Evolutionary conservation across 2,797 vertebrate genomes (phyloP), one percentile per base, ranked within the genome.

Genomic region (Halcyon smyrnensis): DNA sequence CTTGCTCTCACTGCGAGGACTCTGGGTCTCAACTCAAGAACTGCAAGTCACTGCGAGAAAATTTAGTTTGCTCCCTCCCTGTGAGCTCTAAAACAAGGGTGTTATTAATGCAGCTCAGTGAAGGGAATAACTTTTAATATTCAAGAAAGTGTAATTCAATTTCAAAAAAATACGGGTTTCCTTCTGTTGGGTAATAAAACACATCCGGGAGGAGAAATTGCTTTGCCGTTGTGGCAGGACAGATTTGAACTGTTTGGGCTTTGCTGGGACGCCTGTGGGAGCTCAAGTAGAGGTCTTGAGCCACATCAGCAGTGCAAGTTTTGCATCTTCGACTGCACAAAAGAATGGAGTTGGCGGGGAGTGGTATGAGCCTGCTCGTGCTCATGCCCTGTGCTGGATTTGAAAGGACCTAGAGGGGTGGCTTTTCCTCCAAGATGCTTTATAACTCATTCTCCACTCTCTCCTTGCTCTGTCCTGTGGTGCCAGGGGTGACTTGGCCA

Each of bases 1-100:
- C 65, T 73, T 0, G 0, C 51, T 16, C 18, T 24, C 0, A 0
- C 60, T n/a, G 37, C 0, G 0, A 79, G 53, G 2, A 50, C 63
- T 16, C 18, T 3, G 70, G 18, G 13, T 51, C 77, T 63, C 56
- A 36, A 0, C 65, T 73, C 0, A 0, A 30, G 77, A 79, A 20
- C 78, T 36, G 68, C 70, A 83, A 87, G 37, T 18, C 83, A 54
- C 79, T 51, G 16, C 0, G 0, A 91, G 67, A 46, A 74, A 60
- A 87, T 39, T 20, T 28, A 77, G 32, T 7, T 27, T n/a, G 15
- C 8, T 89, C 71, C 34, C 28, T 85, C 62, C 25, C 14, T 30
- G 57, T 0, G 2, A 84, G 81, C 5, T 63, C 51, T 79, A 79
- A 84, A 92, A 13, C 75, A 92, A 41, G 37, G 83, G 2, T 30